Percentiles rank a stretch among this genome's conserved stretches.
Evolutionary conservation across 2,113 vertebrate species (phyloP).

Genomic region (Lethenteron camtschaticum): DNA sequence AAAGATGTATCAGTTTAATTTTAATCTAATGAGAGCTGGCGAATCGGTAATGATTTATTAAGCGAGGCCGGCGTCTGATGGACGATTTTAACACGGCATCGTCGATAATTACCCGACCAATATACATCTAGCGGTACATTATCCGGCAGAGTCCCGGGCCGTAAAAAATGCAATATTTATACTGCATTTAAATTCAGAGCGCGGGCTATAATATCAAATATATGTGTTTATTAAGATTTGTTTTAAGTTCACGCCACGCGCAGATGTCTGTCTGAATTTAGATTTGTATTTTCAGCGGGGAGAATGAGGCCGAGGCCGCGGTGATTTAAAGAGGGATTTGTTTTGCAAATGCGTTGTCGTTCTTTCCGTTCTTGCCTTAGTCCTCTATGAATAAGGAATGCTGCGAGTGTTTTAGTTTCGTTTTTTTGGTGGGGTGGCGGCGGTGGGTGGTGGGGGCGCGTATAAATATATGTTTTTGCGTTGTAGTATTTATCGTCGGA

Average conservation of each 20-base stretch:
- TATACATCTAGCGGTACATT: slow-evolving; percentile 5
- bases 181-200: not conserved
- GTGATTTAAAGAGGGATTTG: too few relatives aligned
- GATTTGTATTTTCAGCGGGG: not conserved
- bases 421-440: too few relatives aligned
- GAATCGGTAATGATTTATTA: slow-evolving; percentile 3
- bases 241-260: not conserved
- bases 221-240: slow-evolving; percentile 2
- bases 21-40: slow-evolving; percentile 4
- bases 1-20: slow-evolving; percentile 2
- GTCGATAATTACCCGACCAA: slow-evolving; percentile 3
- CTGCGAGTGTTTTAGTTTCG: too few relatives aligned
- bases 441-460: too few relatives aligned
- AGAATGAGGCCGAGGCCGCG: too few relatives aligned
- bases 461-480: too few relatives aligned
- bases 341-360: too few relatives aligned
- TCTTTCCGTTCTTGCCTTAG: too few relatives aligned
- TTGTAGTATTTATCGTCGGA: too few relatives aligned
- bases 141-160: not conserved
- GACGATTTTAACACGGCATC: not conserved
- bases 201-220: not conserved
- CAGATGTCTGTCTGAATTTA: slow-evolving; percentile 3
- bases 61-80: not conserved
- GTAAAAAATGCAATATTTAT: slow-evolving; percentile 3
- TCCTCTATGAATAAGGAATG: too few relatives aligned